A percentile compares a stretch with the other conserved stretches of the same genome.
These are phyloP conservation scores for Pteromalus puparum DNA, from an alignment of 1,140 invertebrate genomes.

Conservation along the genomic window DNA sequence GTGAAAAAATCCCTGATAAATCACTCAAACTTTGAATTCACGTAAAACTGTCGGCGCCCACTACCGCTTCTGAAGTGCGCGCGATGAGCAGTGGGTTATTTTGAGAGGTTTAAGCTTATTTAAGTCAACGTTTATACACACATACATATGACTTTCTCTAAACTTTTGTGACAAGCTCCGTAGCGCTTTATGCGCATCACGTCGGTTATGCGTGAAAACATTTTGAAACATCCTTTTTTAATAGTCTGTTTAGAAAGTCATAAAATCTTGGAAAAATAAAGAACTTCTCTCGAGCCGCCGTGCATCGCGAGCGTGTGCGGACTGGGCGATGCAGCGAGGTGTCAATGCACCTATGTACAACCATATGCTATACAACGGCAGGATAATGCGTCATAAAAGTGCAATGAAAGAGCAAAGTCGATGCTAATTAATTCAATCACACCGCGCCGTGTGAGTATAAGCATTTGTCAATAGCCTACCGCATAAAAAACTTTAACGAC, in stretches of 20 bases:
- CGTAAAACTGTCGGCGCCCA: constrained; percentile 15
- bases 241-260: constrained; percentile 8
- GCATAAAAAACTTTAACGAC: neutral
- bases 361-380: neutral
- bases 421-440: too few species aligned
- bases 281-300: neutral
- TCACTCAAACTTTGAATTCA: constrained; percentile 23
- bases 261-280: constrained; percentile 1
- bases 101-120: constrained; percentile 53
- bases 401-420: too few species aligned
- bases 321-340: neutral
- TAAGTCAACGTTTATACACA: constrained; percentile 51
- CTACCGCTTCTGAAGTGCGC: constrained; percentile 1
- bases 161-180: constrained; percentile 44
- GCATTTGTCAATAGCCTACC: too few species aligned
- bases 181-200: constrained; percentile 40
- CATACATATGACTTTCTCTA: constrained; percentile 32
- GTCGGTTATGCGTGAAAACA: constrained; percentile 26
- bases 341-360: neutral
- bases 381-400: neutral
- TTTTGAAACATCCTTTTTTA: constrained; percentile 22
- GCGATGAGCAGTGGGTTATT: constrained; percentile 47
- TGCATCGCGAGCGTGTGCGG: neutral
- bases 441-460: too few species aligned
- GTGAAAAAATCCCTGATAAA: neutral